Percentiles rank a stretch among this genome's conserved stretches.
Evolutionary conservation across 1,140 invertebrate species (phyloP).

Genomic region (Hormaphis cornu): DNA sequence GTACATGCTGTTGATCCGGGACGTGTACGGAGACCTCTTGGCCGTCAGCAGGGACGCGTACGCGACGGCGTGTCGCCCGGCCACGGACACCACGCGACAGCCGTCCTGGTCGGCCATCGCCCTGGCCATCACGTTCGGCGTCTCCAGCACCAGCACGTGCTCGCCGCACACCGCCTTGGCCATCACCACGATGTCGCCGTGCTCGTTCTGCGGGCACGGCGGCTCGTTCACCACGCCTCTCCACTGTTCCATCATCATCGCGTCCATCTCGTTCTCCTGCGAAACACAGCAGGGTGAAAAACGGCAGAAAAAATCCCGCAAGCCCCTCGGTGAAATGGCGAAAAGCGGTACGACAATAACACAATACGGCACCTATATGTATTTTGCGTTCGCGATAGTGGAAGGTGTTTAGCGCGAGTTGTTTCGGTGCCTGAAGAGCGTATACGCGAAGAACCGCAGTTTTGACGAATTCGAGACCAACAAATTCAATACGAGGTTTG

Average conservation of each 20-base stretch:
- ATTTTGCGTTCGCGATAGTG: too few species aligned
- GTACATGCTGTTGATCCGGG: conserved; percentile 29
- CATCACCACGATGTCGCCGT: background rate
- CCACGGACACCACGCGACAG: conserved; percentile 9
- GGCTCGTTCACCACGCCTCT: conserved; percentile 25
- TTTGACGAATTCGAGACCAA: too few species aligned
- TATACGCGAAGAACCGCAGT: too few species aligned
- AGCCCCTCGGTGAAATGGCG: too few species aligned
- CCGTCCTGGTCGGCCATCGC: conserved; percentile 5
- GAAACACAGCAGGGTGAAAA: too few species aligned
- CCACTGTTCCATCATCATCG: conserved; percentile 22
- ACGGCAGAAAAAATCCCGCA: too few species aligned
- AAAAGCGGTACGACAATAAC: too few species aligned
- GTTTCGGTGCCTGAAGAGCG: too few species aligned
- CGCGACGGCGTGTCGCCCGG: conserved; percentile 25
- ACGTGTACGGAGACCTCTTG: conserved; percentile 4
- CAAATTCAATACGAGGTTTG: too few species aligned
- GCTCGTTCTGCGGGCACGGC: conserved; percentile 4
- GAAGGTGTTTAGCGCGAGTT: too few species aligned
- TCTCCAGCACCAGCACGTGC: conserved; percentile 23
- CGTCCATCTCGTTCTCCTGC: conserved; percentile 27
- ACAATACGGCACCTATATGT: too few species aligned
- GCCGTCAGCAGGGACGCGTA: conserved; percentile 22
- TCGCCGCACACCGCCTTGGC: conserved; percentile 27
- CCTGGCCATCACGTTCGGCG: conserved; percentile 31